Evolutionary conservation across 2,797 vertebrate species (phyloP), one percentile per base, ranked within the genome.

Genomic region (Lutjanus campechanus): DNA sequence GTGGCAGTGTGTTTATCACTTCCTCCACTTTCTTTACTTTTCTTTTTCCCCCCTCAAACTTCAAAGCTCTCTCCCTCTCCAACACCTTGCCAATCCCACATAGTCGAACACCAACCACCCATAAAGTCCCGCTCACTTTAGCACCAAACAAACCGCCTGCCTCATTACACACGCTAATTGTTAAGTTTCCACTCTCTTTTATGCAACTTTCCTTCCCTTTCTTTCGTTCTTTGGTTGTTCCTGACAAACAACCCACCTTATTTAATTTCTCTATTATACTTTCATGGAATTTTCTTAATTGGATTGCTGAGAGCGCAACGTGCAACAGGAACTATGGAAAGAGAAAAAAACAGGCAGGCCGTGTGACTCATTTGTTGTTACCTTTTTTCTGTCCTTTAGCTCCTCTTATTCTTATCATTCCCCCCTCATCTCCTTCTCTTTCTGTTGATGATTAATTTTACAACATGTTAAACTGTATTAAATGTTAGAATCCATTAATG

Each of bases 131-230:
- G 74, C 87, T 89, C 90, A 44, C 91, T 88, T 89, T 82, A 88
- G 89, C 84, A 87, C 85, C 87, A 85, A 93, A 90, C 89, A 90
- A 86, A 81, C 88, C 62, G 47, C 80, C 76, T 43, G 92, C 89
- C 86, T 90, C 91, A 92, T 92, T 93, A 89, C 89, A 86, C 85
- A 41, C 66, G 25, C 82, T 91, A 88, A 92, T 92, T 90, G 89
- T 93, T 69, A 85, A 89, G 81, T 92, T 90, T 92, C 89, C 87
- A 89, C 68, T 79, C 69, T 65, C 49, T 46, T 51, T 43, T 13
- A 25, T 43, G 54, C 54, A 51, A 76, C 54, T 84, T 86, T 77
- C 41, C 61, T 69, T 49, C 36, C 19, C 5, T 20, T 9, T 50
- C 19, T 55, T 43, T 69, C 29, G 61, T 51, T 69, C 54, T 41